These are phyloP conservation scores for Leptopilina drosophilae DNA, from an alignment of 2,888 invertebrate genomes.

Conservation along the genomic window DNA sequence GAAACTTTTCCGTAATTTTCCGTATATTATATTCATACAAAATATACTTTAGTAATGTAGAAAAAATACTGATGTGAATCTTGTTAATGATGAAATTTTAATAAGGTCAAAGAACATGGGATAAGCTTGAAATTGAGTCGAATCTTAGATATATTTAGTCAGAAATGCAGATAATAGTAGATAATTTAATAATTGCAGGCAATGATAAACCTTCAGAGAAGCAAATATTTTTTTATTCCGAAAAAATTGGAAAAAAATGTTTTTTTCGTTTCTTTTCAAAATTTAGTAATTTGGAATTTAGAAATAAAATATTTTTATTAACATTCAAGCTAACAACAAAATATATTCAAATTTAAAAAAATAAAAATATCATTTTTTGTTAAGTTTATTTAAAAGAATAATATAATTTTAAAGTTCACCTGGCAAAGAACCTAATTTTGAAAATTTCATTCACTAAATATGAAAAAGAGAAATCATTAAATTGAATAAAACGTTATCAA, in stretches of 20 bases:
- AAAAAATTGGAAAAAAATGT: not conserved
- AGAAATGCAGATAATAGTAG: conserved; percentile 7
- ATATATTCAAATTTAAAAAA: too few relatives aligned
- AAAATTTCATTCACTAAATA: too few relatives aligned
- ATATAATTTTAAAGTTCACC: too few relatives aligned
- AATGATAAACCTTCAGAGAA: not conserved
- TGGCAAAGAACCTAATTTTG: too few relatives aligned
- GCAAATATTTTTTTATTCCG: not conserved
- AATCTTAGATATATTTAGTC: conserved; percentile 26
- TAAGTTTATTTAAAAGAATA: too few relatives aligned
- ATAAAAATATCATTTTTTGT: too few relatives aligned
- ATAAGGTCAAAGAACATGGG: conserved; percentile 27
- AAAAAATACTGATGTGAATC: conserved; percentile 21
- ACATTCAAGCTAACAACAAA: too few relatives aligned
- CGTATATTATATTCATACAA: not conserved
- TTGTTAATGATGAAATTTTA: conserved; percentile 16
- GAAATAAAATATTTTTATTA: too few relatives aligned
- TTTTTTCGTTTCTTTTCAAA: not conserved
- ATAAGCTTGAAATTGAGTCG: conserved; percentile 17
- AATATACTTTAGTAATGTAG: not conserved
- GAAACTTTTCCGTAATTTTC: not conserved
- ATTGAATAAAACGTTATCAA: too few relatives aligned
- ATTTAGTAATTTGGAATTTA: too few relatives aligned
- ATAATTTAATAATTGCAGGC: not conserved
- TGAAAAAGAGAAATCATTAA: too few relatives aligned